Base-by-base conservation (phyloP, 2,797 vertebrate genomes). In the Channallabes apus region DNA sequence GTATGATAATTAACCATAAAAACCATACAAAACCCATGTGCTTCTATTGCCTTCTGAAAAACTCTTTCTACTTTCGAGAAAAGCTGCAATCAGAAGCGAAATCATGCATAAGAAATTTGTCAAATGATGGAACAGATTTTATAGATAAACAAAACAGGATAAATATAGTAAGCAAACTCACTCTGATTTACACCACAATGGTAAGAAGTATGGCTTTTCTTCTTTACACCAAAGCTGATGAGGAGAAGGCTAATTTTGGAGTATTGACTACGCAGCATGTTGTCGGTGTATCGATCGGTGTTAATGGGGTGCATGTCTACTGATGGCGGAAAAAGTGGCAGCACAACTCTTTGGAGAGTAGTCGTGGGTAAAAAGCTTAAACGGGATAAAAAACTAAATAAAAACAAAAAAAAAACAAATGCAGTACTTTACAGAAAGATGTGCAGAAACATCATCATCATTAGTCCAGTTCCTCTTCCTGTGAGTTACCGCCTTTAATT, bases 311-410 rank as follows among this genome's bases (percentile, higher is more conserved):
- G 11, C 65, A 22, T 71, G 56, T 85, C 81, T 84, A 78, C 76
- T 85, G 68, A 83, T 75, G 61, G 54, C 64, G 69, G 84, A 80
- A 71, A 46, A 46, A 46, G 68, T 82, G 77, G 72, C 51, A 71
- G 41, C 41, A 18, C 11, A 68, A 82, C 58, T 69, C 73, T 61
- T 56, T 17, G 59, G 64, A 85, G 56, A 85, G 81, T 46, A 78
- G 77, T 81, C 64, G 62, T 72, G 77, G n/a, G 65, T 88, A 82
- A 87, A 88, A 91, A 86, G 88, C 79, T 91, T 83, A 90, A 90
- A 90, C 88, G 14, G 51, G 12, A 14, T 54, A 54, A 54, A 54
- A 54, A 12, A 38, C 5, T n/a, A n/a, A n/a, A n/a, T n/a, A 41
- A 6, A 11, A 85, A 59, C 41, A 11, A 85, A 56, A 73, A 67